Evolutionary conservation across 2,113 vertebrate genomes (phyloP), one percentile per base, ranked within the genome.

Genomic region (Lichenostomus cassidix): DNA sequence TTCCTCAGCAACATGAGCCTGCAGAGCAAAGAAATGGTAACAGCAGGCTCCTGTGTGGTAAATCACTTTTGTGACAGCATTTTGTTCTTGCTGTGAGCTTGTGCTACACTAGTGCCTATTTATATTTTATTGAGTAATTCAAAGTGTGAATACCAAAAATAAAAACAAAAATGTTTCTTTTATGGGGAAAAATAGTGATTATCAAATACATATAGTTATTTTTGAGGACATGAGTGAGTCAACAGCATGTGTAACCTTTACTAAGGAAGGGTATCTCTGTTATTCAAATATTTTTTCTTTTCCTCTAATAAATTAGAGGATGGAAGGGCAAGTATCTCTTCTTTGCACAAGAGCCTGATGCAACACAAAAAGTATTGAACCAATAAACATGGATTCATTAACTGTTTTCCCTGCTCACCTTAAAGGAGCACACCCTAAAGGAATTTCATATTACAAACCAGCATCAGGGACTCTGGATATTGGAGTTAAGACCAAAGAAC

Each of bases 121-220:
- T 95, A 39, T 49, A 76, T 81, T 92, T 87, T 52, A 82, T 81
- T 89, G 15, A 92, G 58, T 70, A 95, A 96, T 27, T n/a, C 23
- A 21, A 85, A 79, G 39, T 63, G 52, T 84, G 39, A 94, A 86
- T 79, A 86, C 21, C 27, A 92, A 91, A 81, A 89, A 89, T 56
- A 94, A 95, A 91, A 27, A 15, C 6, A 79, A 56, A 71, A 77
- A 63, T 74, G 3, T 56, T 94, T 84, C 8, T 59, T 87, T 92
- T 59, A 47, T 20, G 22, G 25, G 39, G 23, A 63, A 90, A 91
- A 89, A 75, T 4, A 60, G 10, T n/a, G 33, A 29, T 58, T 87
- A 46, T 49, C 35, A 87, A 83, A 82, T 49, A 13, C 10, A 11
- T 9, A 15, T 33, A 42, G 25, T 42, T 81, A 65, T 65, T 90